Evolutionary conservation across 2,797 vertebrate genomes (phyloP).

Genomic region (Ctenochaetus hawaiiensis): DNA sequence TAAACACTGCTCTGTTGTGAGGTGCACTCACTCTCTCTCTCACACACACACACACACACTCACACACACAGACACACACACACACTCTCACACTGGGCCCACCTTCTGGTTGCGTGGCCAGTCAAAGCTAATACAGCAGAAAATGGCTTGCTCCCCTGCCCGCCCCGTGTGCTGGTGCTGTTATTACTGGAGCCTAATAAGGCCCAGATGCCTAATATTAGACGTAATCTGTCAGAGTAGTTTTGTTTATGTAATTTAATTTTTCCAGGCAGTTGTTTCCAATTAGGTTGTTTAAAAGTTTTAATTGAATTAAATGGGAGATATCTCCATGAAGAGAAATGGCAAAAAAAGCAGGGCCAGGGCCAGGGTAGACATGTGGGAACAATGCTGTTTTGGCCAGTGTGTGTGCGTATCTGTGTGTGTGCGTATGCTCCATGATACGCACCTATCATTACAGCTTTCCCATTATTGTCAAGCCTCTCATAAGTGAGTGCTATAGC

Average conservation of each 20-base stretch:
- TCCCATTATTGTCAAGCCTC: slow-evolving; percentile 81
- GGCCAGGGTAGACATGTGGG: slow-evolving; percentile 71
- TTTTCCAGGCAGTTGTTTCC: slow-evolving; percentile 89
- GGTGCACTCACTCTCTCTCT: slow-evolving; percentile 61
- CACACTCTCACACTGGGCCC: slow-evolving; percentile 37
- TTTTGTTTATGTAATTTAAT: slow-evolving; percentile 89
- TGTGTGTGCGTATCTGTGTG: slow-evolving; percentile 35
- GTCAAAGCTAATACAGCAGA: slow-evolving; percentile 81
- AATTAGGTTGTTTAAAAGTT: slow-evolving; percentile 89
- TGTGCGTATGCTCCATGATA: slow-evolving; percentile 57
- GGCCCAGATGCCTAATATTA: slow-evolving; percentile 89
- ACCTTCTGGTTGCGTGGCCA: slow-evolving; percentile 71
- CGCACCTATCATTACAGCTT: slow-evolving; percentile 82
- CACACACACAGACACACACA: slow-evolving; percentile 35
- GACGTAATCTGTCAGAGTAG: slow-evolving; percentile 87
- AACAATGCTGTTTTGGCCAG: slow-evolving; percentile 67
- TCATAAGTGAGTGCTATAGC: slow-evolving; percentile 77
- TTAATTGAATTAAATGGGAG: slow-evolving; percentile 89
- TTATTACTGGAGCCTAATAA: slow-evolving; percentile 86
- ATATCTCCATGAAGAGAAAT: slow-evolving; percentile 80
- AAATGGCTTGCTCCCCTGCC: slow-evolving; percentile 73
- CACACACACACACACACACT: slow-evolving; percentile 46
- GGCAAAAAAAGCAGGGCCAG: slow-evolving; percentile 60
- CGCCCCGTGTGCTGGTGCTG: slow-evolving; percentile 72
- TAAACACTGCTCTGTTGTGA: slow-evolving; percentile 82